phyloP scores from a whole-genome alignment of 2,888 invertebrate genomes.

The Parochlus steinenii region DNA sequence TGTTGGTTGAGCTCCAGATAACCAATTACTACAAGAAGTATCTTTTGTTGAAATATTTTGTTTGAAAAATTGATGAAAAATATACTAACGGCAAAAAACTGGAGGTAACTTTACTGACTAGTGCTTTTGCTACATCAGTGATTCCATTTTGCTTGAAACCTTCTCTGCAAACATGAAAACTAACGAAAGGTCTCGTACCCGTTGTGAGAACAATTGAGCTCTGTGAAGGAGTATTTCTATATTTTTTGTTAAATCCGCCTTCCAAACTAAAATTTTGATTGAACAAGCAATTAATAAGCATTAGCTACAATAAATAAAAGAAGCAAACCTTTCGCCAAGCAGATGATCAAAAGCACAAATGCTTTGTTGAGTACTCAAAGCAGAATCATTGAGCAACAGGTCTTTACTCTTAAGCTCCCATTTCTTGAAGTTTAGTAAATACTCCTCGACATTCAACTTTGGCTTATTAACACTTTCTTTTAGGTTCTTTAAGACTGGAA shows the following conservation, averaged over 20 bases:
- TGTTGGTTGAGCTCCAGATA: slow-evolving; percentile 35
- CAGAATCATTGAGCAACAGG: slow-evolving; percentile 56
- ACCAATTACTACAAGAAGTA: slow-evolving; percentile 30
- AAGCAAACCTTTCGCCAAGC: slow-evolving; percentile 43
- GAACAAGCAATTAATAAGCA: not conserved
- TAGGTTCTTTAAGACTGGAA: slow-evolving; percentile 58
- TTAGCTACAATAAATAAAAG: not conserved
- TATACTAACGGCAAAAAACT: slow-evolving; percentile 56
- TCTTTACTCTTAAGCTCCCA: slow-evolving; percentile 72
- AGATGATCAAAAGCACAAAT: slow-evolving; percentile 65
- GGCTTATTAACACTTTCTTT: slow-evolving; percentile 46
- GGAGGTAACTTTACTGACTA: slow-evolving; percentile 72
- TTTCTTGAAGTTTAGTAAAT: slow-evolving; percentile 31
- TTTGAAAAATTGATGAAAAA: slow-evolving; percentile 15
- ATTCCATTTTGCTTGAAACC: slow-evolving; percentile 67
- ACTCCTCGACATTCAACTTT: slow-evolving; percentile 8
- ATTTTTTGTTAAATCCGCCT: slow-evolving; percentile 32
- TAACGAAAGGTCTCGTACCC: slow-evolving; percentile 70
- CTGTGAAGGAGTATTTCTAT: slow-evolving; percentile 56
- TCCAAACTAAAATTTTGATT: slow-evolving; percentile 18
- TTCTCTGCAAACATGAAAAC: slow-evolving; percentile 81
- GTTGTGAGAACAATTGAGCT: slow-evolving; percentile 58
- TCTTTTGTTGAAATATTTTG: slow-evolving; percentile 1
- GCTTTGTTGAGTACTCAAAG: slow-evolving; percentile 44
- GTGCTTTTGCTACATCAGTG: slow-evolving; percentile 83